These are phyloP conservation scores for Anticlea derivata DNA, from an alignment of 2,888 invertebrate species.

Conservation along the genomic window DNA sequence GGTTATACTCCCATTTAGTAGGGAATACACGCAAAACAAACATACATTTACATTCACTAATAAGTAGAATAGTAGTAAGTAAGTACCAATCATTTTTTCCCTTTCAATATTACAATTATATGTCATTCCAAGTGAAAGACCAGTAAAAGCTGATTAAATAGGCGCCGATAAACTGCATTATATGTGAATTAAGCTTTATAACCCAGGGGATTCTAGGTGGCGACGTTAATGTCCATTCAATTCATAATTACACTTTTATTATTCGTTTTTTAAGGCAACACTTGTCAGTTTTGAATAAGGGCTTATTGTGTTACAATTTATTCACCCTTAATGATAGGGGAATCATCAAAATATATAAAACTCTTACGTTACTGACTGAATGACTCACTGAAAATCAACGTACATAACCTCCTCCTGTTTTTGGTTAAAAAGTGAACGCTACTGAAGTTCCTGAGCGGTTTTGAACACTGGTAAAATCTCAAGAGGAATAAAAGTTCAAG, in stretches of 20 bases:
- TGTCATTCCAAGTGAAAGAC: not conserved
- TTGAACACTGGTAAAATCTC: too few species aligned
- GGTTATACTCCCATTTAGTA: too few species aligned
- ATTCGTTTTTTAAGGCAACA: slow-evolving; percentile 33
- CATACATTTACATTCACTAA: too few species aligned
- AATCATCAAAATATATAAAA: not conserved
- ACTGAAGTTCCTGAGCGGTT: too few species aligned
- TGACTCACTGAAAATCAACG: too few species aligned
- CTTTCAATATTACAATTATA: too few species aligned
- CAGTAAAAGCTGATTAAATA: not conserved
- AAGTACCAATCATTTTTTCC: too few species aligned
- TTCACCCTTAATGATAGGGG: slow-evolving; percentile 27
- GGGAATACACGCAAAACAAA: too few species aligned
- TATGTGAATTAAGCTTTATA: slow-evolving; percentile 24
- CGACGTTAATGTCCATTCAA: slow-evolving; percentile 63
- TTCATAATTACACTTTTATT: slow-evolving; percentile 59
- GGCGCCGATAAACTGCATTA: not conserved
- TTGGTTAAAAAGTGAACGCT: too few species aligned
- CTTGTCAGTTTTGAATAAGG: slow-evolving; percentile 36
- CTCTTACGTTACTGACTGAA: too few species aligned
- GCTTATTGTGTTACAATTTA: slow-evolving; percentile 26
- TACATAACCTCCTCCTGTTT: too few species aligned
- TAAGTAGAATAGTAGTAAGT: too few species aligned
- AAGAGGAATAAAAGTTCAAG: slow-evolving; percentile 8
- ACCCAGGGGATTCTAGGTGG: slow-evolving; percentile 64